A percentile compares a stretch with the other conserved stretches of the same genome.
Evolutionary conservation across 2,113 vertebrate species (phyloP).

Genomic region (Anarrhichthys ocellatus): DNA sequence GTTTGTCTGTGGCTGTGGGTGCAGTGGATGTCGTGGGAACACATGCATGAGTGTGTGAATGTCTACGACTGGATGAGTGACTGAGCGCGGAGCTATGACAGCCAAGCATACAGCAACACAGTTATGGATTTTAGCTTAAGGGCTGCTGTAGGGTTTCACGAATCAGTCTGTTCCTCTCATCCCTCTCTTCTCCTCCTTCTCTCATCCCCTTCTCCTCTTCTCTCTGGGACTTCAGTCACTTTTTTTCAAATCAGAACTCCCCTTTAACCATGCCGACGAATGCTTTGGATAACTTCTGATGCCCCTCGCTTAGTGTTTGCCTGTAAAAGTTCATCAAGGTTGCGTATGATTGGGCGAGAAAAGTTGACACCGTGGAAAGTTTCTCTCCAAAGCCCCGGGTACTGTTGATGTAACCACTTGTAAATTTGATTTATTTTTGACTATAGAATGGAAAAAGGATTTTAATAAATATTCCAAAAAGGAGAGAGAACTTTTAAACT

Average conservation of each 20-base stretch:
- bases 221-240: constrained; percentile 51
- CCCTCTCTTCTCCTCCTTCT: constrained; percentile 48
- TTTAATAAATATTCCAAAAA: neutral
- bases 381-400: neutral
- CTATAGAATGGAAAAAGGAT: neutral
- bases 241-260: constrained; percentile 62
- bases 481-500: neutral
- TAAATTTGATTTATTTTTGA: constrained; percentile 13
- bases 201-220: constrained; percentile 46
- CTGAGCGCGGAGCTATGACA: constrained; percentile 68
- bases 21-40: neutral
- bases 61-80: constrained; percentile 61
- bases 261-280: constrained; percentile 53
- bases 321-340: constrained; percentile 60
- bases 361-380: constrained; percentile 49
- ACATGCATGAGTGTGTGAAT: constrained; percentile 13
- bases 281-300: constrained; percentile 49
- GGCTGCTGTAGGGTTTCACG: constrained; percentile 75
- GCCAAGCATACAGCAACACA: constrained; percentile 57
- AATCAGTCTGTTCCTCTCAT: constrained; percentile 75
- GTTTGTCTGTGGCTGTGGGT: neutral
- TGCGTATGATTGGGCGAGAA: constrained; percentile 36
- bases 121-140: constrained; percentile 80
- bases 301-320: constrained; percentile 42
- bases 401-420: constrained; percentile 29